A percentile compares a stretch with the other conserved stretches of the same genome.
phyloP scores from a whole-genome alignment of 2,888 invertebrate genomes.

The Chrysodeixis includens region DNA sequence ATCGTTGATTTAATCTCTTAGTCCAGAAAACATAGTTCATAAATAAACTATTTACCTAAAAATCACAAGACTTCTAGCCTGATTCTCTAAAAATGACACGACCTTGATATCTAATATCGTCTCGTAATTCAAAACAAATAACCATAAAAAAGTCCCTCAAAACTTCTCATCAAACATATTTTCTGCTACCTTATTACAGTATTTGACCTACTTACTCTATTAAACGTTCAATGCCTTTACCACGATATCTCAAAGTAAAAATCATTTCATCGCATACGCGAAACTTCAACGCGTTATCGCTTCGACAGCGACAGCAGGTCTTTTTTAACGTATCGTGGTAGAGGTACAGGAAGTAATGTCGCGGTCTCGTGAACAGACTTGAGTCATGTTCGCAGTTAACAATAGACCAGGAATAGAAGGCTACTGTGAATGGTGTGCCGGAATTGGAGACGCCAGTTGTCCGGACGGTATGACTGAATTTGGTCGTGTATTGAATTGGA shows the following conservation, averaged over 20 bases:
- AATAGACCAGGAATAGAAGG: constrained; percentile 9
- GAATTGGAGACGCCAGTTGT: constrained; percentile 11
- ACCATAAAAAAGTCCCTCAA: neutral
- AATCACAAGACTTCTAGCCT: neutral
- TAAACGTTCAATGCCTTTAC: constrained; percentile 12
- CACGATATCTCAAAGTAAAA: too few relatives aligned
- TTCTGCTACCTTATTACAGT: constrained; percentile 18
- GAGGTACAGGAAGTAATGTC: constrained; percentile 30
- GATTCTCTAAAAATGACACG: neutral
- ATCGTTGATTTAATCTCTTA: too few relatives aligned
- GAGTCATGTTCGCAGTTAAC: constrained; percentile 30
- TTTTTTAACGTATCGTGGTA: too few relatives aligned
- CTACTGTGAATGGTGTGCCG: neutral
- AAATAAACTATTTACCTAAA: too few relatives aligned
- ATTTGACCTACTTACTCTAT: constrained; percentile 42
- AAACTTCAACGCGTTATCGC: too few relatives aligned
- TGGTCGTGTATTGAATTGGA: neutral
- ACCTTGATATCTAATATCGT: neutral
- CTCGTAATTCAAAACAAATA: constrained; percentile 8
- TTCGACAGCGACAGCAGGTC: too few relatives aligned
- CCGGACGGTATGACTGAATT: neutral
- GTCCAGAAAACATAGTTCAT: too few relatives aligned
- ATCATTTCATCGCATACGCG: too few relatives aligned
- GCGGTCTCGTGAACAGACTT: constrained; percentile 39
- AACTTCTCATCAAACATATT: neutral